Percentiles rank a stretch among this genome's conserved stretches.
These are phyloP conservation scores for Cosmorhoe ocellata DNA, from an alignment of 2,888 invertebrate species.

Conservation along the genomic window DNA sequence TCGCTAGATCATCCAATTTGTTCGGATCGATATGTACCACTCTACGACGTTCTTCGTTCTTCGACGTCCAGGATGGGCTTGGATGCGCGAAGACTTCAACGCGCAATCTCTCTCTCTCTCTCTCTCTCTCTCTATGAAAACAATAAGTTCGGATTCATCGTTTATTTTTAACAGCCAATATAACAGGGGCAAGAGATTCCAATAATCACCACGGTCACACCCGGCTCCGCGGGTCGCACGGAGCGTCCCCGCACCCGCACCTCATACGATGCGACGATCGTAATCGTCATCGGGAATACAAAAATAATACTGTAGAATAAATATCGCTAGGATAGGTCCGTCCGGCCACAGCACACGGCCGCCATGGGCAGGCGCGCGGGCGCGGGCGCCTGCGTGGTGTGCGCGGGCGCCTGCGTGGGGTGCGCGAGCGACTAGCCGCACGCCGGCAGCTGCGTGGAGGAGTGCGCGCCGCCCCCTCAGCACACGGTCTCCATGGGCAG, in stretches of 20 bases:
- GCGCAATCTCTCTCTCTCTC: conserved; percentile 37
- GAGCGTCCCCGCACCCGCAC: conserved; percentile 25
- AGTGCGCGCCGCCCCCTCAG: conserved; percentile 83
- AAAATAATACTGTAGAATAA: conserved; percentile 76
- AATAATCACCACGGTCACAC: conserved; percentile 26
- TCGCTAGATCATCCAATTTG: no score
- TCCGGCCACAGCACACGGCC: conserved; percentile 80
- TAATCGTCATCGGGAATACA: conserved; percentile 62
- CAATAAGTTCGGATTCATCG: conserved; percentile 42
- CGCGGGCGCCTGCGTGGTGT: conserved; percentile 80
- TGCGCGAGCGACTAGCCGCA: conserved; percentile 89
- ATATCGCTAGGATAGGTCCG: conserved; percentile 45
- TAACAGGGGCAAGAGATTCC: conserved; percentile 59
- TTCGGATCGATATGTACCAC: no score
- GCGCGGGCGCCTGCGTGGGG: conserved; percentile 87
- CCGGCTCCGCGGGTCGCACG: conserved; percentile 5
- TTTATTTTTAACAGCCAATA: conserved; percentile 65
- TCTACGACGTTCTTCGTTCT: background rate
- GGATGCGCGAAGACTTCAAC: conserved; percentile 56
- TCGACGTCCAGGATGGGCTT: background rate
- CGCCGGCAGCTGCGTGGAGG: conserved; percentile 91
- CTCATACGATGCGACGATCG: conserved; percentile 42
- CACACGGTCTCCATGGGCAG: no score
- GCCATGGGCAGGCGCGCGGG: conserved; percentile 83
- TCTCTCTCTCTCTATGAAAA: conserved; percentile 28